Evolutionary conservation across 1,140 invertebrate genomes (phyloP).

Genomic region (Heliconius nattereri): DNA sequence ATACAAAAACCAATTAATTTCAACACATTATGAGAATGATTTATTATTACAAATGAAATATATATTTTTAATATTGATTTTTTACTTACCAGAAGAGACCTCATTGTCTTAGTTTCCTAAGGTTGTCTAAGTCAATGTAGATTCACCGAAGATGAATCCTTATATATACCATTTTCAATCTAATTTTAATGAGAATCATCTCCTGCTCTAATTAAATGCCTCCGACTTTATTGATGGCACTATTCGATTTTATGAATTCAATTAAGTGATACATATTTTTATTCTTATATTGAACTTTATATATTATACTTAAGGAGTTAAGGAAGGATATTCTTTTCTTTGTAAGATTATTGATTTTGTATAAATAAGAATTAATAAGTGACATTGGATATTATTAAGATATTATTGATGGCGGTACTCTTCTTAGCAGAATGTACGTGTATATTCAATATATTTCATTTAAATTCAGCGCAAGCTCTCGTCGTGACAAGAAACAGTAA

Average conservation of each 20-base stretch:
- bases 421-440: not conserved
- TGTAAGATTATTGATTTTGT: not conserved
- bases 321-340: not conserved
- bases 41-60: too few species aligned
- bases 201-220: conserved; percentile 62
- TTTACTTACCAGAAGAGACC: conserved; percentile 37
- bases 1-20: too few species aligned
- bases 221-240: conserved; percentile 15
- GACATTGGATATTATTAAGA: too few species aligned
- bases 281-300: not conserved
- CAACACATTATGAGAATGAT: too few species aligned
- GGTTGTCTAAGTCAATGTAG: conserved; percentile 52
- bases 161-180: conserved; percentile 70
- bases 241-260: conserved; percentile 15
- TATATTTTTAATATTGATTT: not conserved
- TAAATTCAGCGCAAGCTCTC: not conserved
- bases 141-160: conserved; percentile 51
- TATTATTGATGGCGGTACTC: not conserved
- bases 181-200: conserved; percentile 57
- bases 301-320: not conserved
- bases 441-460: not conserved
- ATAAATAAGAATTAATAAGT: too few species aligned
- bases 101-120: conserved; percentile 57
- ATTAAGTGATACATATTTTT: conserved; percentile 5
- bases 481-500: not conserved